These are phyloP conservation scores for Sycobia sp. DNA, from an alignment of 1,140 invertebrate genomes.

Conservation along the genomic window DNA sequence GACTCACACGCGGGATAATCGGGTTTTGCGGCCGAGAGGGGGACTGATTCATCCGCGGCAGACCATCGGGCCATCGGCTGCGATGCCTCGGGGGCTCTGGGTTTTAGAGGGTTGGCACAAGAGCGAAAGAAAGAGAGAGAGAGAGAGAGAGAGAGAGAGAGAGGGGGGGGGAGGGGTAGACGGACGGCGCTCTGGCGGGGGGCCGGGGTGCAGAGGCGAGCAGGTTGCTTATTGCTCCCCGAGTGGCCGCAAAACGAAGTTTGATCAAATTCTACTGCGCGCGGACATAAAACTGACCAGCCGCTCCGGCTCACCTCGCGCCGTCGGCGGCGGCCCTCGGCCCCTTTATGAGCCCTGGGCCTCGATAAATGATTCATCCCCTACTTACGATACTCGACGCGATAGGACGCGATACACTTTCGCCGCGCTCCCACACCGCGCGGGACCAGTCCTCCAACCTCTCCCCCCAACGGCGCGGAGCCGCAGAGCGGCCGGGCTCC, in stretches of 20 bases:
- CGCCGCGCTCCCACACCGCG: no score
- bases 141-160: slow-evolving; percentile 20
- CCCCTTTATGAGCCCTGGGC: slow-evolving; percentile 39
- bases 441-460: no score
- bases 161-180: not conserved
- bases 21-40: not conserved
- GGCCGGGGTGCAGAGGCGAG: no score
- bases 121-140: slow-evolving; percentile 34
- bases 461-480: not conserved
- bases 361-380: slow-evolving; percentile 63
- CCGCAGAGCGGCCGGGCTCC: slow-evolving; percentile 20
- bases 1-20: not conserved
- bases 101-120: no score
- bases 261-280: slow-evolving; percentile 62
- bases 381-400: slow-evolving; percentile 29
- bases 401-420: slow-evolving; percentile 18
- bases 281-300: slow-evolving; percentile 62
- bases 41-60: slow-evolving; percentile 5
- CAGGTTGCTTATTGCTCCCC: slow-evolving; percentile 58
- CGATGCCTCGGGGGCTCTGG: not conserved
- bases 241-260: slow-evolving; percentile 63
- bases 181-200: not conserved
- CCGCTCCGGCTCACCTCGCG: slow-evolving; percentile 14
- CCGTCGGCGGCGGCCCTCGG: not conserved
- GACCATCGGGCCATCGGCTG: not conserved